Percentiles rank a stretch among this genome's conserved stretches.
phyloP scores from a whole-genome alignment of 2,113 vertebrate species.

The Mormoops blainvillei region DNA sequence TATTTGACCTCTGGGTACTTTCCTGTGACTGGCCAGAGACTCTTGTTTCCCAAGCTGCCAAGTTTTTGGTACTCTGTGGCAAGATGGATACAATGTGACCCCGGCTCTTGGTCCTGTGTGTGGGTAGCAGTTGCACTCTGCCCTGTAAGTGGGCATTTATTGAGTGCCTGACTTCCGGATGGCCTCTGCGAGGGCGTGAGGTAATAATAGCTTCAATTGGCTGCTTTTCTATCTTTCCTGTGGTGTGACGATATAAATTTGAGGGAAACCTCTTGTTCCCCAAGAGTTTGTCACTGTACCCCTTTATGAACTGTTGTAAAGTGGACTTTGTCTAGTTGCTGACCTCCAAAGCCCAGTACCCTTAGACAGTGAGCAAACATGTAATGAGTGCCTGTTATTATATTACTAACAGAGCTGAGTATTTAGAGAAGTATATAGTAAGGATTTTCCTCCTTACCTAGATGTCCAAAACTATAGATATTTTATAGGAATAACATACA shows the following conservation, averaged over 20 bases:
- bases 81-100: background rate
- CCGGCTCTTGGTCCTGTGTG: background rate
- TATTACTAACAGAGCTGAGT: background rate
- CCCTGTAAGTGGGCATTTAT: background rate
- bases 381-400: background rate
- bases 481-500: background rate
- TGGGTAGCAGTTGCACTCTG: background rate
- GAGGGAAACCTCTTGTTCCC: background rate
- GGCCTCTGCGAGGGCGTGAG: background rate
- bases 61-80: constrained; percentile 1
- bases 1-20: constrained; percentile 20
- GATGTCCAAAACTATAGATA: background rate
- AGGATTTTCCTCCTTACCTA: background rate
- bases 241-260: background rate
- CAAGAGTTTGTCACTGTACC: background rate
- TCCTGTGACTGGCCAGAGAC: background rate
- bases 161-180: background rate
- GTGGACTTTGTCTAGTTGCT: background rate
- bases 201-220: constrained; percentile 7
- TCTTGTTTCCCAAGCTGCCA: background rate
- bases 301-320: background rate
- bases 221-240: background rate
- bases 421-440: background rate
- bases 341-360: background rate
- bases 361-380: background rate